A percentile compares a stretch with the other conserved stretches of the same genome.
Evolutionary conservation across 2,888 invertebrate species (phyloP).

Genomic region (Diaphora mendica): DNA sequence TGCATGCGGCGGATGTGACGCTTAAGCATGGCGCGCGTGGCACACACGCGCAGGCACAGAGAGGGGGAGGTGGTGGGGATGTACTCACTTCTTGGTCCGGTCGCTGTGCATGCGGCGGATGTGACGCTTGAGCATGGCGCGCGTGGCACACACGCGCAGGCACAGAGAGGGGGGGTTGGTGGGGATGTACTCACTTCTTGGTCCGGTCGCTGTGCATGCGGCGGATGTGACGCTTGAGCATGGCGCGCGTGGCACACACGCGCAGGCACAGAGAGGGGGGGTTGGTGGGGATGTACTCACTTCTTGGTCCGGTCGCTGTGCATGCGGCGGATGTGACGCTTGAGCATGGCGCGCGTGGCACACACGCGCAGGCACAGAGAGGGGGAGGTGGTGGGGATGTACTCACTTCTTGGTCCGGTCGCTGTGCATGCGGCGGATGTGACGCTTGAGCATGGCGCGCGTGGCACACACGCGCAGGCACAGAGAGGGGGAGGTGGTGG

Average conservation of each 20-base stretch:
- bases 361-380: slow-evolving; percentile 59
- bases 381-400: too few relatives aligned
- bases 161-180: slow-evolving; percentile 38
- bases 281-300: slow-evolving; percentile 41
- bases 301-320: slow-evolving; percentile 62
- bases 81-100: slow-evolving; percentile 59
- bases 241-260: slow-evolving; percentile 55
- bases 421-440: slow-evolving; percentile 63
- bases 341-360: slow-evolving; percentile 57
- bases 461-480: slow-evolving; percentile 60
- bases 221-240: slow-evolving; percentile 59
- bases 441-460: slow-evolving; percentile 57
- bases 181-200: slow-evolving; percentile 54
- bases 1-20: slow-evolving; percentile 64
- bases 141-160: slow-evolving; percentile 56
- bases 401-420: slow-evolving; percentile 63
- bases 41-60: slow-evolving; percentile 58
- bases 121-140: slow-evolving; percentile 59
- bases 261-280: slow-evolving; percentile 51
- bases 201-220: slow-evolving; percentile 65
- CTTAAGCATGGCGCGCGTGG: slow-evolving; percentile 57
- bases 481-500: slow-evolving; percentile 1
- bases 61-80: too few relatives aligned
- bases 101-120: slow-evolving; percentile 63
- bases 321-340: slow-evolving; percentile 61